Percentiles rank a stretch among this genome's conserved stretches.
These are phyloP conservation scores for Drosophila pseudoobscura DNA, from an alignment of 1,140 invertebrate species.

Conservation along the genomic window DNA sequence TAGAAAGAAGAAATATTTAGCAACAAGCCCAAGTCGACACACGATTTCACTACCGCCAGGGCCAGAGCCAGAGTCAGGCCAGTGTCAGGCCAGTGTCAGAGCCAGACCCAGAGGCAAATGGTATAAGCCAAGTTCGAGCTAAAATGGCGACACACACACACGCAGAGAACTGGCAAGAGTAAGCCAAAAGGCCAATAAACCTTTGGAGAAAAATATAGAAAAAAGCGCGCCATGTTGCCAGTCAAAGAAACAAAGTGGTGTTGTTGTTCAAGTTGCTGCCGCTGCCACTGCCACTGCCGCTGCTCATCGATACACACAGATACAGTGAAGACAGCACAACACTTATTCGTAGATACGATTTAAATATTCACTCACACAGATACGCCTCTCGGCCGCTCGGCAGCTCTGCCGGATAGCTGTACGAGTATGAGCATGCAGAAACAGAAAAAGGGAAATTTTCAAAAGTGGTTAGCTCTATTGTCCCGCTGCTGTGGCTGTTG, in stretches of 20 bases:
- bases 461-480: conserved; percentile 22
- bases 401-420: conserved; percentile 10
- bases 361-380: conserved; percentile 19
- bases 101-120: conserved; percentile 34
- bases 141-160: conserved; percentile 63
- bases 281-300: conserved; percentile 31
- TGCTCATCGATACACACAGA: conserved; percentile 69
- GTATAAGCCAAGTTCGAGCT: conserved; percentile 56
- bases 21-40: conserved; percentile 59
- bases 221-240: conserved; percentile 59
- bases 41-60: conserved; percentile 74
- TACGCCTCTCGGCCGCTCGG: background rate
- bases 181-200: conserved; percentile 79
- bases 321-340: conserved; percentile 14
- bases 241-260: too few relatives aligned
- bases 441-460: conserved; percentile 70
- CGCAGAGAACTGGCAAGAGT: conserved; percentile 32
- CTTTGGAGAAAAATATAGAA: conserved; percentile 45
- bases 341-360: conserved; percentile 5
- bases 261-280: background rate
- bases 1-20: conserved; percentile 69
- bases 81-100: conserved; percentile 5
- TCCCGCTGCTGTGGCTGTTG: conserved; percentile 21
- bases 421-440: conserved; percentile 20
- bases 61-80: conserved; percentile 27